Evolutionary conservation across 2,888 invertebrate genomes (phyloP).

Genomic region (Leucoptera coffeella): DNA sequence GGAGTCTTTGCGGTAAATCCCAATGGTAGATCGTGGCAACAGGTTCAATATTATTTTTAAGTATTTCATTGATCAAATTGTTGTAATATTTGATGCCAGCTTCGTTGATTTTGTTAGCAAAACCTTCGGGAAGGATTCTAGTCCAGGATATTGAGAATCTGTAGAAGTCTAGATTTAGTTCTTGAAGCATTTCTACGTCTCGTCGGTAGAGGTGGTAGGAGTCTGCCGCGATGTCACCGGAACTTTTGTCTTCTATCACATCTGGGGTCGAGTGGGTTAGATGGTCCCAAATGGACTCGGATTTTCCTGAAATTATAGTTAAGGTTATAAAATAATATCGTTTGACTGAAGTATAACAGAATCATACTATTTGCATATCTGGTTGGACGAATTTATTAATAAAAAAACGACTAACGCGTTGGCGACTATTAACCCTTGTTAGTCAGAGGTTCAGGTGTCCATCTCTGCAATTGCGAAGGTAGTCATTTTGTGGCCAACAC

Average conservation of each 20-base stretch:
- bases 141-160: slow-evolving; percentile 60
- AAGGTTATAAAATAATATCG: no score
- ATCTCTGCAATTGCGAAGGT: no score
- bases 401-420: no score
- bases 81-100: slow-evolving; percentile 60
- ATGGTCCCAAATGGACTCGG: slow-evolving; percentile 2
- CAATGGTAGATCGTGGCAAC: no score
- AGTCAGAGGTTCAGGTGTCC: no score
- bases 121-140: slow-evolving; percentile 57
- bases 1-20: slow-evolving; percentile 51
- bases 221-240: slow-evolving; percentile 58
- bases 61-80: slow-evolving; percentile 51
- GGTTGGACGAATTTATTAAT: no score
- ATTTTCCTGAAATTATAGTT: slow-evolving; percentile 3
- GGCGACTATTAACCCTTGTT: no score
- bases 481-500: no score
- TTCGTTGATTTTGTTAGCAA: slow-evolving; percentile 38
- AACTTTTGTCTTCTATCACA: slow-evolving; percentile 5
- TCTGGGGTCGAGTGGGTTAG: slow-evolving; percentile 1
- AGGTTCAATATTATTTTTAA: slow-evolving; percentile 49
- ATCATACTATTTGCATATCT: no score
- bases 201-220: slow-evolving; percentile 57
- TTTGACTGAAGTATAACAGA: no score
- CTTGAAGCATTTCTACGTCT: slow-evolving; percentile 31
- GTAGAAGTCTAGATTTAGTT: slow-evolving; percentile 44